A percentile compares a stretch with the other conserved stretches of the same genome.
Evolutionary conservation across 2,888 invertebrate species (phyloP).

Genomic region (Ferrisia virgata): DNA sequence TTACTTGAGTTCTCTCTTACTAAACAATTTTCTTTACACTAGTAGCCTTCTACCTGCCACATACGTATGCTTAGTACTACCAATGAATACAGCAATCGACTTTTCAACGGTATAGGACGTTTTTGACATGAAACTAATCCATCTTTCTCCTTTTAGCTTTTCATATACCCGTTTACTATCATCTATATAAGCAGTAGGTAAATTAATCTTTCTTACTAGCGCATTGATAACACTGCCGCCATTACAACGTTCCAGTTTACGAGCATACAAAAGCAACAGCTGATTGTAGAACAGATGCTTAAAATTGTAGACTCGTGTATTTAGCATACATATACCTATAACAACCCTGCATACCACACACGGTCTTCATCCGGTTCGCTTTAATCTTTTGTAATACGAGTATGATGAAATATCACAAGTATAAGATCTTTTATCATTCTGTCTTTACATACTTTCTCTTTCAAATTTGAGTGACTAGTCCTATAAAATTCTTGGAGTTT

Average conservation of each 20-base stretch:
- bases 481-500: too few species aligned
- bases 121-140: constrained; percentile 13
- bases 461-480: too few species aligned
- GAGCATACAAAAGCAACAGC: not conserved
- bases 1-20: too few species aligned
- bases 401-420: not conserved
- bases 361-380: too few species aligned
- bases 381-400: too few species aligned
- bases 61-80: too few species aligned
- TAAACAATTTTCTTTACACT: too few species aligned
- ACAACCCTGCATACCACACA: too few species aligned
- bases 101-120: not conserved
- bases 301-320: not conserved
- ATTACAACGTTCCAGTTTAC: not conserved
- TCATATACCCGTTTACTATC: constrained; percentile 7
- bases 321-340: too few species aligned
- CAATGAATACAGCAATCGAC: constrained; percentile 8
- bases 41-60: too few species aligned
- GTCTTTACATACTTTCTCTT: not conserved
- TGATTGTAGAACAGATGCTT: not conserved
- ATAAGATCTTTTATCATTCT: not conserved
- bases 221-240: not conserved
- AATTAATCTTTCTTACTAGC: not conserved
- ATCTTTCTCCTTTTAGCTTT: constrained; percentile 26
- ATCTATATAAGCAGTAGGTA: not conserved